These are phyloP conservation scores for Chaetops frenatus DNA, from an alignment of 2,113 vertebrate genomes.

Conservation along the genomic window DNA sequence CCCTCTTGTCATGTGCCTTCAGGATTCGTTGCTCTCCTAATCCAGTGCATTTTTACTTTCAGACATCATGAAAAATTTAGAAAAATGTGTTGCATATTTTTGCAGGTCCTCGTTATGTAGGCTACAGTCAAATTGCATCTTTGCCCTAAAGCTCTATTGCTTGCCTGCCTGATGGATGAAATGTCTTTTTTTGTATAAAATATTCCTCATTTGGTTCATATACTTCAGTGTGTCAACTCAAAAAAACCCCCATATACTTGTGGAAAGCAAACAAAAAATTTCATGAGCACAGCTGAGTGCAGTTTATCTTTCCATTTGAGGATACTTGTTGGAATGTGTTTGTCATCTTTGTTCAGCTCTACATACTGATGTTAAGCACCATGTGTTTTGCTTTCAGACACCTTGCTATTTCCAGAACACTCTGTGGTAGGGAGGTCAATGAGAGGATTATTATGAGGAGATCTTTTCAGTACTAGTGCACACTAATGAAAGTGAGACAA, in stretches of 20 bases:
- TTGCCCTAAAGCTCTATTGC: not conserved
- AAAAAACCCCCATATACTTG: not conserved
- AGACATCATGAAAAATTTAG: not conserved
- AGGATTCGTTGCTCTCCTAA: not conserved
- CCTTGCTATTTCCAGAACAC: slow-evolving; percentile 5
- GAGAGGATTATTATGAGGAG: not conserved
- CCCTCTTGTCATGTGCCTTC: not conserved
- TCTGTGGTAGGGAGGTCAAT: not conserved
- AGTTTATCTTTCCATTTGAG: not conserved
- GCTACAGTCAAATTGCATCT: not conserved
- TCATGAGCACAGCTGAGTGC: not conserved
- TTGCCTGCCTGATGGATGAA: not conserved
- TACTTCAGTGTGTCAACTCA: not conserved
- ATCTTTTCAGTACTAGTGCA: not conserved
- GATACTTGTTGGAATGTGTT: not conserved
- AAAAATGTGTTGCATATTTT: not conserved
- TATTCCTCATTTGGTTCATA: not conserved
- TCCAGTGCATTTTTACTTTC: not conserved
- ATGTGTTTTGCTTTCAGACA: not conserved
- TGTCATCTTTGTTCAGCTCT: not conserved
- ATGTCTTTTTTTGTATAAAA: not conserved
- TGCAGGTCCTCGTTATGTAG: not conserved
- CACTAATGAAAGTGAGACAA: not conserved
- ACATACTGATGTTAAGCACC: not conserved
- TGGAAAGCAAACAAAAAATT: not conserved